phyloP scores from a whole-genome alignment of 2,888 invertebrate species.

The Protonemura montana region DNA sequence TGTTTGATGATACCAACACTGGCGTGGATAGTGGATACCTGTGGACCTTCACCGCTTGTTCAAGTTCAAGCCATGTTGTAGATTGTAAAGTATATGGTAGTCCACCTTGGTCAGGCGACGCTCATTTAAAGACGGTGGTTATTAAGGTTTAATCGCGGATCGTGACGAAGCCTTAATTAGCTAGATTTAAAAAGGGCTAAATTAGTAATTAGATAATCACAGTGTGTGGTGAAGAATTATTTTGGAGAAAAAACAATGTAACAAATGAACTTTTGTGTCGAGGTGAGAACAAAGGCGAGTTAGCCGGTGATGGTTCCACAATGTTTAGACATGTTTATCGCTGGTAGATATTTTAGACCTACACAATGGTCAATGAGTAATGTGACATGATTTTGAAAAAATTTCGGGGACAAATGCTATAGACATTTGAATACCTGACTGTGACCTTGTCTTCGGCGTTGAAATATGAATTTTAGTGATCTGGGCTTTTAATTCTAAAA shows the following conservation, averaged over 20 bases:
- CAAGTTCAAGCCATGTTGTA: neutral
- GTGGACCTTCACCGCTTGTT: neutral
- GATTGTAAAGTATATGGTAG: neutral
- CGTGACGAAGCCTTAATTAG: neutral
- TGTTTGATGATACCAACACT: neutral
- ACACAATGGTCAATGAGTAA: neutral
- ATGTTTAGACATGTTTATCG: neutral
- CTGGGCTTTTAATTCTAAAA: neutral
- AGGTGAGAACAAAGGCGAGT: neutral
- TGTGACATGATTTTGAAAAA: neutral
- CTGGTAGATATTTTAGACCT: neutral
- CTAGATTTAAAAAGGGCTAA: neutral
- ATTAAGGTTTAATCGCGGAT: neutral
- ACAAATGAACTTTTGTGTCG: neutral
- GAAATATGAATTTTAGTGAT: too few species aligned
- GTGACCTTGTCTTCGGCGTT: too few species aligned
- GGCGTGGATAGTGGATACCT: neutral
- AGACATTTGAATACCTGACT: too few species aligned
- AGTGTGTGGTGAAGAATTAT: neutral
- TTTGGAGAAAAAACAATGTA: neutral
- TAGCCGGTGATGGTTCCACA: neutral
- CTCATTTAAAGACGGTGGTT: neutral
- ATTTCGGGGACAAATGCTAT: too few species aligned
- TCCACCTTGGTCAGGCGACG: neutral
- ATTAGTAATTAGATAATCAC: slow-evolving; percentile 2